Conservation (phyloP, 2,113 vertebrate species). For the Pelvicachromis taeniatus region DNA sequence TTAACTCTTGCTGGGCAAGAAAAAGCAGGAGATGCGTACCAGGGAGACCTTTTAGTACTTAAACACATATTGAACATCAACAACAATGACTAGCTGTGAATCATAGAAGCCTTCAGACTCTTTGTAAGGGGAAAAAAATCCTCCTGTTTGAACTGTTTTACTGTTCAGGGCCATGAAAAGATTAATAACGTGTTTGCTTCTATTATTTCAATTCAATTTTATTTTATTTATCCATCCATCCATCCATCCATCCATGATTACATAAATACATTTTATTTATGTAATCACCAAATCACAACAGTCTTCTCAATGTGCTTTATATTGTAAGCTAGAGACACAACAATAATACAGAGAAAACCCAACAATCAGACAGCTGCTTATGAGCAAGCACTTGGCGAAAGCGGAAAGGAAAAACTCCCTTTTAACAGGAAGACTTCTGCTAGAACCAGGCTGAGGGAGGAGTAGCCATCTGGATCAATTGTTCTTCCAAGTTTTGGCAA, state of each 20-base stretch:
- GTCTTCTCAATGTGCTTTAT: rapidly evolving
- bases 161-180: neutral
- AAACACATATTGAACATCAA: neutral
- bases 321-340: neutral
- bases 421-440: neutral
- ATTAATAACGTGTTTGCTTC: neutral
- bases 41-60: conserved; percentile 30
- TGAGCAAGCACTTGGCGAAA: rapidly evolving
- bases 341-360: neutral
- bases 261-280: neutral
- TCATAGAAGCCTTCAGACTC: conserved; percentile 15
- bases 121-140: neutral
- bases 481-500: neutral
- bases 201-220: neutral
- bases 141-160: neutral
- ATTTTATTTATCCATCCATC: neutral
- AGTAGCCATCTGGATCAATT: neutral
- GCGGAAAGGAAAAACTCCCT: neutral
- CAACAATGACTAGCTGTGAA: conserved; percentile 6
- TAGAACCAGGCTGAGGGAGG: neutral
- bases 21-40: conserved; percentile 5
- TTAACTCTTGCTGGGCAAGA: conserved; percentile 71
- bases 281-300: neutral
- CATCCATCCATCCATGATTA: too few relatives aligned
- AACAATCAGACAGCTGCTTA: neutral